phyloP scores from a whole-genome alignment of 1,140 invertebrate species.

The Bradynema listronoti region DNA sequence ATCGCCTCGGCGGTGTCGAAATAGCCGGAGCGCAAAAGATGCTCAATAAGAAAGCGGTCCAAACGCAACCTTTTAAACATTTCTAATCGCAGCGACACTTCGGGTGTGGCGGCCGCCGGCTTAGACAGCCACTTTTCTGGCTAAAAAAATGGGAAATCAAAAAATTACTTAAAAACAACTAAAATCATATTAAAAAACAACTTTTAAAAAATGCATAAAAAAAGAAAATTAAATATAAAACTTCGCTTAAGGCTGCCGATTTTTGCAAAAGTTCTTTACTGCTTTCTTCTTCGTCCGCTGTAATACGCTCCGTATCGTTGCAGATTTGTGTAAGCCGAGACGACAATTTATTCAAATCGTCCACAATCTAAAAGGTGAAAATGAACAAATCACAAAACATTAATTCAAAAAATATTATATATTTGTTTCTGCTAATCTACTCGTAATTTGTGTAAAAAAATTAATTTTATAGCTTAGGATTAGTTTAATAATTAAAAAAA shows the following conservation, averaged over 20 bases:
- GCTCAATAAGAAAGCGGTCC: conserved; percentile 89
- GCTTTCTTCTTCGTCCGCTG: conserved; percentile 79
- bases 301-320: conserved; percentile 73
- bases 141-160: conserved; percentile 20
- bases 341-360: conserved; percentile 16
- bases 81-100: conserved; percentile 65
- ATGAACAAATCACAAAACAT: conserved; percentile 6
- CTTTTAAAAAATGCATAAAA: conserved; percentile 69
- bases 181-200: conserved; percentile 27
- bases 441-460: conserved; percentile 15
- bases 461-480: conserved; percentile 8
- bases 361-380: conserved; percentile 24
- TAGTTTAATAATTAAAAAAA: background rate
- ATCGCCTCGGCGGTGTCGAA: conserved; percentile 79
- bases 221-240: conserved; percentile 17
- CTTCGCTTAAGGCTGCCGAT: conserved; percentile 77
- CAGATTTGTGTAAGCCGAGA: conserved; percentile 17
- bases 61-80: conserved; percentile 72
- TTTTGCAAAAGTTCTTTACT: conserved; percentile 77
- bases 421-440: conserved; percentile 1
- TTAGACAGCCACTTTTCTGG: conserved; percentile 5
- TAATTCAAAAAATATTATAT: conserved; percentile 12
- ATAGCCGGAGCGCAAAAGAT: conserved; percentile 82
- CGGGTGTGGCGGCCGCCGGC: conserved; percentile 48
- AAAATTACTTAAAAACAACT: background rate